These are phyloP conservation scores for Stenurella melanura DNA, from an alignment of 2,888 invertebrate genomes.

Conservation along the genomic window DNA sequence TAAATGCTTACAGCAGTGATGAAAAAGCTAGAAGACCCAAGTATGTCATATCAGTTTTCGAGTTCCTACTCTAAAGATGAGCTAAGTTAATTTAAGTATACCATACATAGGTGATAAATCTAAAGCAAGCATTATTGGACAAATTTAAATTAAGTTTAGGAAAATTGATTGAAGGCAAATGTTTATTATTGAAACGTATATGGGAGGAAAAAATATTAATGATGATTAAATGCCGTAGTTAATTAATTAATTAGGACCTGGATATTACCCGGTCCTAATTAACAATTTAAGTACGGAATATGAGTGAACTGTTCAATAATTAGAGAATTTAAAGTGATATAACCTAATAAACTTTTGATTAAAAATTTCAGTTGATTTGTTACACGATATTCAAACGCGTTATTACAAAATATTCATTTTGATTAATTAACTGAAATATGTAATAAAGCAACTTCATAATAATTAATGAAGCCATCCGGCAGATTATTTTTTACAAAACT, in stretches of 20 bases:
- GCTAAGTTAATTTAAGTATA: too few species aligned
- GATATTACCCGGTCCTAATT: not conserved
- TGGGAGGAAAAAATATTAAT: not conserved
- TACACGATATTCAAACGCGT: slow-evolving; percentile 32
- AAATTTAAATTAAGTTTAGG: too few species aligned
- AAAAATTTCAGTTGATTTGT: slow-evolving; percentile 36
- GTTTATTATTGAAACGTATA: too few species aligned
- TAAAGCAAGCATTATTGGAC: too few species aligned
- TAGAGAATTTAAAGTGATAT: slow-evolving; percentile 20
- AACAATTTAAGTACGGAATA: not conserved
- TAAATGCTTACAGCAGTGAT: too few species aligned
- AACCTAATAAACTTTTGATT: slow-evolving; percentile 33
- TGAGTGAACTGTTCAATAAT: slow-evolving; percentile 13
- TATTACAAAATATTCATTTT: slow-evolving; percentile 40
- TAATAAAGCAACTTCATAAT: slow-evolving; percentile 35
- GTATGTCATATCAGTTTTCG: too few species aligned
- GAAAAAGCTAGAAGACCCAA: too few species aligned
- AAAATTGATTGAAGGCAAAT: too few species aligned
- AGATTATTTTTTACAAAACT: slow-evolving; percentile 36
- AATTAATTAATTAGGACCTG: not conserved
- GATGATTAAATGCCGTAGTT: not conserved
- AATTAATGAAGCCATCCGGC: slow-evolving; percentile 37
- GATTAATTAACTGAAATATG: slow-evolving; percentile 44
- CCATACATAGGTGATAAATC: too few species aligned
- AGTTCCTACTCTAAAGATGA: too few species aligned